A percentile compares a stretch with the other conserved stretches of the same genome.
These are phyloP conservation scores for Flexamia atlantica DNA, from an alignment of 2,888 invertebrate species.

Conservation along the genomic window DNA sequence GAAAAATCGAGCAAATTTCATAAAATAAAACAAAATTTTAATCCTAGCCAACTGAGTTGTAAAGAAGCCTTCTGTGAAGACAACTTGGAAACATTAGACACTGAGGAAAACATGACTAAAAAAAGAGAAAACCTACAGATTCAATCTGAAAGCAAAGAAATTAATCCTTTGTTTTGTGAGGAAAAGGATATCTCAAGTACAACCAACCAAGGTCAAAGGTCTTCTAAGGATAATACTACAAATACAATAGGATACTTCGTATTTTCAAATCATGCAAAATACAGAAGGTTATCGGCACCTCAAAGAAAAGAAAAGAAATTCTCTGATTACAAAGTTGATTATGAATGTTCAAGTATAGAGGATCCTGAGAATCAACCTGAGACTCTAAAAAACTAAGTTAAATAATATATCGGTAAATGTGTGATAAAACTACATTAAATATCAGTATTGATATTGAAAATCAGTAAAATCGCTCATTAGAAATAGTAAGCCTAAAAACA, in stretches of 20 bases:
- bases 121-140: not conserved
- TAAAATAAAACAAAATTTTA: not conserved
- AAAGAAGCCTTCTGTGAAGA: not conserved
- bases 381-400: too few species aligned
- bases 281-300: not conserved
- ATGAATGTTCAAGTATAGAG: not conserved
- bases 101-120: not conserved
- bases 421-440: too few species aligned
- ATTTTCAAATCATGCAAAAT: conserved; percentile 25
- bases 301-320: not conserved
- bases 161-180: not conserved
- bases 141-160: not conserved
- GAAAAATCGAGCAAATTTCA: not conserved
- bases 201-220: not conserved
- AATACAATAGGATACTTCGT: conserved; percentile 3
- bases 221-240: not conserved
- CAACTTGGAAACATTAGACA: not conserved
- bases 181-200: not conserved
- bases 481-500: too few species aligned
- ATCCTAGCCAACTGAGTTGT: not conserved
- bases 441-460: too few species aligned
- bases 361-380: not conserved
- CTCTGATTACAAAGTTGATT: not conserved
- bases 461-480: too few species aligned
- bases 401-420: too few species aligned